These are phyloP conservation scores for Empidonax traillii DNA, from an alignment of 2,113 vertebrate genomes.

Conservation along the genomic window DNA sequence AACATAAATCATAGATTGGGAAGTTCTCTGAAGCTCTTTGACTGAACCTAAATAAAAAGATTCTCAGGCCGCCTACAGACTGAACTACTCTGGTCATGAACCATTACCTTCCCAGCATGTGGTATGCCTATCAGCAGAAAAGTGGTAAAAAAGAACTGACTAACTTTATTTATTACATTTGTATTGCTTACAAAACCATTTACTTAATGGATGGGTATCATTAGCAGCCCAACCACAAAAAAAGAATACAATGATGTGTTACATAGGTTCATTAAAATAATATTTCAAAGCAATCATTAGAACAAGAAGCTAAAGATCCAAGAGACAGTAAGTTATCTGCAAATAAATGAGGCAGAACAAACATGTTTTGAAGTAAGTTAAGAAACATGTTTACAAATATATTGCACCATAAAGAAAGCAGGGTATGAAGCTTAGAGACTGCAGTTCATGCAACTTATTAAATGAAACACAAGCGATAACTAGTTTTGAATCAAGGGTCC, in stretches of 20 bases:
- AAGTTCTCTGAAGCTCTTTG: constrained; percentile 49
- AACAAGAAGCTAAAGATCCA: constrained; percentile 82
- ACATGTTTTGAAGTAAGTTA: constrained; percentile 80
- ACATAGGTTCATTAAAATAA: constrained; percentile 90
- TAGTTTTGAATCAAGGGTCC: not conserved
- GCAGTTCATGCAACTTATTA: constrained; percentile 58
- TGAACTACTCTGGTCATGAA: constrained; percentile 82
- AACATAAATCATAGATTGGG: constrained; percentile 18
- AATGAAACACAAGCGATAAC: not conserved
- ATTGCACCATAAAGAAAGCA: constrained; percentile 71
- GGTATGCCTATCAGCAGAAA: constrained; percentile 79
- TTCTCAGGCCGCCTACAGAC: constrained; percentile 64
- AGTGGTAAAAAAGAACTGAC: constrained; percentile 77
- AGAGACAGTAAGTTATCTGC: constrained; percentile 83
- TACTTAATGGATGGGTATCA: constrained; percentile 93
- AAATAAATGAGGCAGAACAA: constrained; percentile 88
- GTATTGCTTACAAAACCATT: constrained; percentile 89
- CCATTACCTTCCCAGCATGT: constrained; percentile 82
- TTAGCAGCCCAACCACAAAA: constrained; percentile 87
- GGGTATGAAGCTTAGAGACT: constrained; percentile 54
- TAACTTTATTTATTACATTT: constrained; percentile 88
- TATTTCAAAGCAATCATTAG: constrained; percentile 88
- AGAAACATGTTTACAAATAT: constrained; percentile 81
- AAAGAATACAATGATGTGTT: constrained; percentile 88
- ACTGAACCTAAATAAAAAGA: constrained; percentile 59